A percentile compares a stretch with the other conserved stretches of the same genome.
Evolutionary conservation across 2,888 invertebrate genomes (phyloP).

Genomic region (Eretmocerus hayati): DNA sequence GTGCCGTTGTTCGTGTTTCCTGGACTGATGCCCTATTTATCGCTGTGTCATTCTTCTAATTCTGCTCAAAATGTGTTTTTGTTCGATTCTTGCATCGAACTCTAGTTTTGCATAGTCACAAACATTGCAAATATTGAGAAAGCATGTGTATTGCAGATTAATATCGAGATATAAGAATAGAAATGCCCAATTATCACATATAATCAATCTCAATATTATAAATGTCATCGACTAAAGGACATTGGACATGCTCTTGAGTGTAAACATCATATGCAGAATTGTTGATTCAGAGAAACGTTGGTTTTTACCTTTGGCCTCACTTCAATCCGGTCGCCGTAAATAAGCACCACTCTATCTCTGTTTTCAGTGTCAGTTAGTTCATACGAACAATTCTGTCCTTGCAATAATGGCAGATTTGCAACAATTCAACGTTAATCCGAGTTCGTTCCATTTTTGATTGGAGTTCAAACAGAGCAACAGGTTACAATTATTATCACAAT

Average conservation of each 20-base stretch:
- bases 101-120: conserved; percentile 4
- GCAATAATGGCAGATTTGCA: too few species aligned
- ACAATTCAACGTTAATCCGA: too few species aligned
- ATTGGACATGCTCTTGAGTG: background rate
- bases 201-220: conserved; percentile 1
- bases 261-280: background rate
- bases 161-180: background rate
- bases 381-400: conserved; percentile 49
- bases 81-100: conserved; percentile 1
- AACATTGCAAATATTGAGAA: conserved; percentile 6
- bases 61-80: background rate
- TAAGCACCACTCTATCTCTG: conserved; percentile 51
- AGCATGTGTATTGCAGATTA: conserved; percentile 8
- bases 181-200: too few species aligned
- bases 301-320: conserved; percentile 49
- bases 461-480: too few species aligned
- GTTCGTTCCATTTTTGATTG: too few species aligned
- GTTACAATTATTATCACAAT: too few species aligned
- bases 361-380: conserved; percentile 47
- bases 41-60: background rate
- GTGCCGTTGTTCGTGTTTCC: background rate
- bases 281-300: background rate
- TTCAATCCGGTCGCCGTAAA: conserved; percentile 52
- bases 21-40: too few species aligned
- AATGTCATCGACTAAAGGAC: background rate